Percentiles rank a stretch among this genome's conserved stretches.
Evolutionary conservation across 2,797 vertebrate genomes (phyloP).

Genomic region (Gymnothorax javanicus): DNA sequence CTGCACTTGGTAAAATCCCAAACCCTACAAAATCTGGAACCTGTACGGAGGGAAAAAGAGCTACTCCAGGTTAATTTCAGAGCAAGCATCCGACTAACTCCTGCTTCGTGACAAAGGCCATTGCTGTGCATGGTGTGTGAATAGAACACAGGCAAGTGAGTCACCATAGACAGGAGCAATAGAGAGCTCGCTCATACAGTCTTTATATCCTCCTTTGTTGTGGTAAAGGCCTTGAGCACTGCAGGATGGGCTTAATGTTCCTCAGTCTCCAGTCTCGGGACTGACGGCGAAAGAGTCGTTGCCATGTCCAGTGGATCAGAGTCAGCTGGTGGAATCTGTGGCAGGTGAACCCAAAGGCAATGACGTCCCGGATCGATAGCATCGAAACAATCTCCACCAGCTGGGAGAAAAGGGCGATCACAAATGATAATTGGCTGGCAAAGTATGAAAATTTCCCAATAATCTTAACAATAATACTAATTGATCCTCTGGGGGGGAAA

Average conservation of each 20-base stretch:
- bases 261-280: neutral
- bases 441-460: neutral
- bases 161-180: neutral
- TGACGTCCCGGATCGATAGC: neutral
- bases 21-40: no score
- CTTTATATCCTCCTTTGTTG: neutral
- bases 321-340: neutral
- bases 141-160: neutral
- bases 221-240: neutral
- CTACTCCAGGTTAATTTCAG: no score
- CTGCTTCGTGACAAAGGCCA: no score
- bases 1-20: no score
- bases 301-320: neutral
- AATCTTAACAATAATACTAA: neutral
- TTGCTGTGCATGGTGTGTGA: neutral
- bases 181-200: neutral
- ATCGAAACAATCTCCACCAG: conserved; percentile 8
- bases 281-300: neutral
- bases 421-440: neutral
- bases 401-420: neutral
- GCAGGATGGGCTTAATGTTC: neutral
- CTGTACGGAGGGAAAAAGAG: no score
- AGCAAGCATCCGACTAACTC: no score
- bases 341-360: conserved; percentile 7
- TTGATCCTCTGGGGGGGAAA: neutral